phyloP scores from a whole-genome alignment of 2,888 invertebrate genomes.

The Hipparchia semele region DNA sequence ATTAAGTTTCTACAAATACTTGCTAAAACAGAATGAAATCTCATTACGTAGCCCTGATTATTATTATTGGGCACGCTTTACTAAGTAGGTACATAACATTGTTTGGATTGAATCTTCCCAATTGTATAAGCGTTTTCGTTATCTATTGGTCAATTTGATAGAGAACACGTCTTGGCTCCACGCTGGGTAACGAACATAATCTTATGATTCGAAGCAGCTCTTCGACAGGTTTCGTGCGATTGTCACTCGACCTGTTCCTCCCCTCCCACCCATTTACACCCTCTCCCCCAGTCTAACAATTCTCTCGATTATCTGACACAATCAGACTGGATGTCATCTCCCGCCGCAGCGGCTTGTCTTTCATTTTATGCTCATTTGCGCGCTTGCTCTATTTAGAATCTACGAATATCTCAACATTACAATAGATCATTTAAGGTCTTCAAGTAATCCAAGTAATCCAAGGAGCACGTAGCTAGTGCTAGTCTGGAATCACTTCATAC shows the following conservation, averaged over 20 bases:
- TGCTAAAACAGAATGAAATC: too few species aligned
- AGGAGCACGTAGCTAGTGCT: too few species aligned
- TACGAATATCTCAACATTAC: not conserved
- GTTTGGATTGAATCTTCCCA: too few species aligned
- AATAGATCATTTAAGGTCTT: too few species aligned
- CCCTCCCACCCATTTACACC: not conserved
- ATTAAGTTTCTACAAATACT: too few species aligned
- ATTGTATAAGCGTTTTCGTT: not conserved
- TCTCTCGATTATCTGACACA: not conserved
- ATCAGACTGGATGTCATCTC: conserved; percentile 5
- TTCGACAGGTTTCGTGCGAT: not conserved
- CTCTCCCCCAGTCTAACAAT: not conserved
- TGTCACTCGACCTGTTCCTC: not conserved
- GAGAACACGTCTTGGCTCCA: not conserved
- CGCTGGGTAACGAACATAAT: not conserved
- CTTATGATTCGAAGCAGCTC: not conserved
- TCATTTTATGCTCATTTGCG: not conserved
- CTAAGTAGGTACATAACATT: too few species aligned
- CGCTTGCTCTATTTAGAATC: not conserved
- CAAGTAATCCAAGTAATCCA: too few species aligned
- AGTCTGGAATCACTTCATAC: not conserved
- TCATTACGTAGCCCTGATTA: too few species aligned
- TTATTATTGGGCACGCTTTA: too few species aligned
- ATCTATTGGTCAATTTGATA: not conserved
- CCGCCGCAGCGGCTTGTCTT: not conserved